Evolutionary conservation across 1,140 invertebrate genomes (phyloP).

Genomic region (Drosophila mauritiana): DNA sequence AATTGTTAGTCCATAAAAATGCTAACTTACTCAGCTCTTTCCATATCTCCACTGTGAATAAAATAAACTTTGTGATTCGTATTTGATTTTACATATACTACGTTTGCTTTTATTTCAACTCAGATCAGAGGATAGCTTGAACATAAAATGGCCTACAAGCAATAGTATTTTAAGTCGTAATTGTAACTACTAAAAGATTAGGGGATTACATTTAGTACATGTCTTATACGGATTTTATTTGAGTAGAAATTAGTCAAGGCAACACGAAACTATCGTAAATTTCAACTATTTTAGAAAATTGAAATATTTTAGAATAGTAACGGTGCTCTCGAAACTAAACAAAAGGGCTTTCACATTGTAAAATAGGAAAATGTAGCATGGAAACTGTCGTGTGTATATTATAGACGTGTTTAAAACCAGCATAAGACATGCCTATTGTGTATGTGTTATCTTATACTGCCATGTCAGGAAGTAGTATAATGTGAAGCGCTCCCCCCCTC

Average conservation of each 20-base stretch:
- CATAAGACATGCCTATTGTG: constrained; percentile 26
- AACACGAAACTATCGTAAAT: background rate
- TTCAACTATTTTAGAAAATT: constrained; percentile 1
- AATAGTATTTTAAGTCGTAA: constrained; percentile 38
- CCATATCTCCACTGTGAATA: background rate
- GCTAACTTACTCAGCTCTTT: too few relatives aligned
- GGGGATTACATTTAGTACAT: constrained; percentile 24
- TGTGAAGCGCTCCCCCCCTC: background rate
- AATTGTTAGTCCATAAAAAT: too few relatives aligned
- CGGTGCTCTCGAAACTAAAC: background rate
- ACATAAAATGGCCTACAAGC: constrained; percentile 48
- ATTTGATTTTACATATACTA: constrained; percentile 45
- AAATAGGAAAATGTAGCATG: background rate
- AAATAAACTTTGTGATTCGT: background rate
- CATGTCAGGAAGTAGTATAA: background rate
- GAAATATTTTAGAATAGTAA: background rate
- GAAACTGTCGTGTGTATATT: constrained; percentile 2
- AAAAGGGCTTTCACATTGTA: background rate
- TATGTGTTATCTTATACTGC: constrained; percentile 1
- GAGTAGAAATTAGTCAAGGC: background rate
- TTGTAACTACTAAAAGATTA: constrained; percentile 38
- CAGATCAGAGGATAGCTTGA: constrained; percentile 32
- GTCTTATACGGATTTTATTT: constrained; percentile 21
- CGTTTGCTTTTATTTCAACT: constrained; percentile 51
- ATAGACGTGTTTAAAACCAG: constrained; percentile 16